phyloP scores from a whole-genome alignment of 2,113 vertebrate genomes.

The Zosterops japonicus region DNA sequence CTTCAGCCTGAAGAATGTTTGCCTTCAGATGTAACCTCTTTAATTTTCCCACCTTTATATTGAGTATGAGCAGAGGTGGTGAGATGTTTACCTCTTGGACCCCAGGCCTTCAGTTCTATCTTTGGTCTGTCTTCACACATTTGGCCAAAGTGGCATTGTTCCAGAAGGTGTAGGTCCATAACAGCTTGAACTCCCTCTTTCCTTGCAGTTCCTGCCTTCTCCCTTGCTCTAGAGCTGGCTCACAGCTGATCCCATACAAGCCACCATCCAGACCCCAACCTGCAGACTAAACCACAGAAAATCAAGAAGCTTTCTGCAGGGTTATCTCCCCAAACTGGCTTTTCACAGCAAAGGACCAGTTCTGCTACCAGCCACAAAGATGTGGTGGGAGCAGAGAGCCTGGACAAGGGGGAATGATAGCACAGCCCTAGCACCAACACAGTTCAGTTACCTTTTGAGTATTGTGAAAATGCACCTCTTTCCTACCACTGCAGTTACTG shows the following conservation, averaged over 20 bases:
- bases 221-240: neutral
- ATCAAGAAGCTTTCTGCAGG: neutral
- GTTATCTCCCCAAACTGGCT: neutral
- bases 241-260: accelerated
- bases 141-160: neutral
- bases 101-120: neutral
- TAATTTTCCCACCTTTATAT: neutral
- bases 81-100: neutral
- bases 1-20: neutral
- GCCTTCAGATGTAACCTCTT: neutral
- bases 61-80: neutral
- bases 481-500: neutral
- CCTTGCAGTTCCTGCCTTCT: neutral
- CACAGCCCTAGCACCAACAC: neutral
- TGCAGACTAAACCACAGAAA: neutral
- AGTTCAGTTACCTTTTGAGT: neutral
- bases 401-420: neutral
- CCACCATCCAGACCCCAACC: neutral
- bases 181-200: neutral
- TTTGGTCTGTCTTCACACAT: neutral
- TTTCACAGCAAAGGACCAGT: accelerated
- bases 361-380: neutral
- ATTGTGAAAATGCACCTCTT: neutral
- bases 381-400: neutral
- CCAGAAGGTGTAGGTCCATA: neutral